Conservation (phyloP, 2,797 vertebrate genomes). For the Crypturellus tataupa region DNA sequence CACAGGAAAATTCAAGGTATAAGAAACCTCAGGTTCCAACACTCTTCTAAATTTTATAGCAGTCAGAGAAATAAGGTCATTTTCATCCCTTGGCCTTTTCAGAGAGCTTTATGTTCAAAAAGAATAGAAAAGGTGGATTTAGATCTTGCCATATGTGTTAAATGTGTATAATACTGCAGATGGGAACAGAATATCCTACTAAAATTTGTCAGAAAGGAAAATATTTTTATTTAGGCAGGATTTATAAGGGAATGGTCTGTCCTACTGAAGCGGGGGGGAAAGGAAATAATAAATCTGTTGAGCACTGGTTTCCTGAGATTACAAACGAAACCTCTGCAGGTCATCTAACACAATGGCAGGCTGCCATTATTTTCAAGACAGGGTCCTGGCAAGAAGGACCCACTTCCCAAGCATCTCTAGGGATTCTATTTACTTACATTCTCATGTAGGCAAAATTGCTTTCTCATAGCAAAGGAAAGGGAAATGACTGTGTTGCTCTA, state of each 20-base stretch:
- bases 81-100: neutral
- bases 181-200: neutral
- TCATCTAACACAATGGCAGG: neutral
- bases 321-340: neutral
- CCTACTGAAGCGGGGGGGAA: neutral
- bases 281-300: neutral
- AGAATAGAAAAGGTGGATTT: neutral
- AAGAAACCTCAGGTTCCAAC: neutral
- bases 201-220: neutral
- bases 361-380: neutral
- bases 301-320: neutral
- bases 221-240: neutral
- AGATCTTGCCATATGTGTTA: neutral
- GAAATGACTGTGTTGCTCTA: neutral
- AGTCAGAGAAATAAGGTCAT: neutral
- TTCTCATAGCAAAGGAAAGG: constrained; percentile 52
- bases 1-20: neutral
- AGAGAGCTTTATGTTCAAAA: neutral
- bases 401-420: constrained; percentile 29
- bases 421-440: constrained; percentile 43
- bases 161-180: neutral
- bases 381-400: constrained; percentile 4
- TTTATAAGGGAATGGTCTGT: neutral
- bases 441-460: constrained; percentile 31
- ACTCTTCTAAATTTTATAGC: neutral